Base-by-base conservation (phyloP, 2,113 vertebrate species). In the Asarcornis scutulata region DNA sequence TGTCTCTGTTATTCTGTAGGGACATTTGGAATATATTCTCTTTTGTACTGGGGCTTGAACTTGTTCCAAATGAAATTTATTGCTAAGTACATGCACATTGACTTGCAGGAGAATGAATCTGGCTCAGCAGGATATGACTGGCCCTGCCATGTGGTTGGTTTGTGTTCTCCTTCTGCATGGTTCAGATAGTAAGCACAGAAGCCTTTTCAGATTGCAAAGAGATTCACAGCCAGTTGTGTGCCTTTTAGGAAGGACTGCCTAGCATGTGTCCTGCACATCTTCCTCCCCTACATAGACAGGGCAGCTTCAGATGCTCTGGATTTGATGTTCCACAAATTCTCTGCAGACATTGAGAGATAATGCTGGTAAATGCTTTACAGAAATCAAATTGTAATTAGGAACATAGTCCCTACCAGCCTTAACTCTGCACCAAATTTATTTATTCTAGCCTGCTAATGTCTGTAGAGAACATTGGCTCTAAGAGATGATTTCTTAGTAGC, bases 211-310 rank as follows among this genome's bases (percentile, higher is more conserved):
- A 21, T 4, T 42, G 72, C 68, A 73, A 50, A 32, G 12, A 14
- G 38, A 31, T 62, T 64, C 42, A 60, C 31, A 72, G 17, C 13
- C 38, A 42, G 34, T 17, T 77, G 32, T 42, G 12, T 52, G 48
- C 4, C 46, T 59, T 87, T 68, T 44, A 9, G 69, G 58, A 86
- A 68, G 11, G 31, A 13, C 17, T 63, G 23, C 27, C 55, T 14
- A 5, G 23, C 17, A 15, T 34, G 29, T 4, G 20, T 26, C n/a
- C 53, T 75, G 13, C 0, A 0, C 13, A 5, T 6, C 55, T 79
- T 71, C 17, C 31, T 34, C 3, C 34, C 0, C 0, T 22, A 20
- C 17, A 18, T 59, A 36, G 42, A 17, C 42, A 82, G 42, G 34
- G 42, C 58, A 84, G 34, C 53, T 84, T 74, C 42, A 44, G 13